Evolutionary conservation across 2,113 vertebrate genomes (phyloP), one percentile per base, ranked within the genome.

Genomic region (Gymnorhina tibicen): DNA sequence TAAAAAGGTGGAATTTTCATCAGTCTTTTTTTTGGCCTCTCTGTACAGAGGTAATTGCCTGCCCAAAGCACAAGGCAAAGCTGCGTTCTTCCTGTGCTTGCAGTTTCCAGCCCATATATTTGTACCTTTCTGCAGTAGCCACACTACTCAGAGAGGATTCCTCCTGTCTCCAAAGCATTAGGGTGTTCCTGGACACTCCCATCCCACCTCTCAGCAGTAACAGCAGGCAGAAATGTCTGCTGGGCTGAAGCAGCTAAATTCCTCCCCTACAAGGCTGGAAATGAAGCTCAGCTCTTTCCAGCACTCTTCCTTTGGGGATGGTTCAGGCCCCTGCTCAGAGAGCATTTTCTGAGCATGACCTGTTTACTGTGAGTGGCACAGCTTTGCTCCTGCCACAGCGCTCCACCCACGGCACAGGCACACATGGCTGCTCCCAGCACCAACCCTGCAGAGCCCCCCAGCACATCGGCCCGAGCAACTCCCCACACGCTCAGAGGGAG

Each of bases 391-490:
- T 49, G 73, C 70, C 62, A 26, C 18, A 21, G 44, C 0, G 0
- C 72, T 88, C 72, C 95, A 88, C 87, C 85, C 70, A 5, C 4
- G 0, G 39, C 46, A 33, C 41, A 20, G 4, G 55, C 53, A n/a
- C 69, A 27, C 74, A 22, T 7, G 18, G 7, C 30, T 10, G 47
- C 63, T 80, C 44, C 63, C 69, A 53, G 16, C 6, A 10, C 39
- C 27, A 10, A 1, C 55, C 37, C 33, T 7, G 26, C 5, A 2
- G 37, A 62, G 68, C 70, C 41, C 76, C 56, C 14, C 53, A 16
- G 19, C 37, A 37, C 76, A 23, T 24, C 0, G 0, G 47, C 77
- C 11, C 0, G 3, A 63, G 60, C 27, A 49, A 3, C 33, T 46
- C 39, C 27, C 28, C 1, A 0, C 62, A 64, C 27, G 1, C 37